Conservation (phyloP, 2,888 invertebrate species). For the Agrotis segetum region DNA sequence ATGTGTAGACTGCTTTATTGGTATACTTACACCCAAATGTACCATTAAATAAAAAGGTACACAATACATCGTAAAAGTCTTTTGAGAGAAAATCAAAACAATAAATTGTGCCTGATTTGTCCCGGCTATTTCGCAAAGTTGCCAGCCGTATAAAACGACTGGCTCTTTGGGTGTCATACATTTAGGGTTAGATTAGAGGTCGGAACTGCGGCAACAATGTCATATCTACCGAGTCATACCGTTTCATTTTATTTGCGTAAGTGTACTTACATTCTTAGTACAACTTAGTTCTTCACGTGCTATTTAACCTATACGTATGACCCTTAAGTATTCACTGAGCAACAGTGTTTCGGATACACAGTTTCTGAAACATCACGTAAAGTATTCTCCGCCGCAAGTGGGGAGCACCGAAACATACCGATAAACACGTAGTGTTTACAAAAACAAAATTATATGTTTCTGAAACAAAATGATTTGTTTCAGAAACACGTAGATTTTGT, state of each 20-base stretch:
- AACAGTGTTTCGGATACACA: no score
- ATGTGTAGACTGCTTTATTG: background rate
- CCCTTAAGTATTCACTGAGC: no score
- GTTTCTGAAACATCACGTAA: no score
- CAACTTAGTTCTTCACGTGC: slow-evolving; percentile 43
- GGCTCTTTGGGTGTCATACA: slow-evolving; percentile 71
- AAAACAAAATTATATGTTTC: no score
- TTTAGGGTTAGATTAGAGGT: slow-evolving; percentile 65
- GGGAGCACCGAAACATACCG: no score
- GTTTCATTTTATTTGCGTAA: slow-evolving; percentile 67
- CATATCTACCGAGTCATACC: slow-evolving; percentile 69
- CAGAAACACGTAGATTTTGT: no score
- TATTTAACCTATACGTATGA: slow-evolving; percentile 11
- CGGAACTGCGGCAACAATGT: slow-evolving; percentile 66
- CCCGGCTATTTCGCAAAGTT: slow-evolving; percentile 74
- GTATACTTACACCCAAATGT: slow-evolving; percentile 20
- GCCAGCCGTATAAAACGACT: slow-evolving; percentile 69
- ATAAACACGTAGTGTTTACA: no score
- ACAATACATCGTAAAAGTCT: slow-evolving; percentile 63
- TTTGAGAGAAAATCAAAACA: slow-evolving; percentile 71
- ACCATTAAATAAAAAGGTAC: slow-evolving; percentile 41
- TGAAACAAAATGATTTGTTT: no score
- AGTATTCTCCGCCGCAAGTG: no score
- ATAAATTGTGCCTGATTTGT: slow-evolving; percentile 76
- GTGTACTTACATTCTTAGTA: slow-evolving; percentile 46